These are phyloP conservation scores for Ammospiza caudacuta DNA, from an alignment of 2,113 vertebrate species.

Conservation along the genomic window DNA sequence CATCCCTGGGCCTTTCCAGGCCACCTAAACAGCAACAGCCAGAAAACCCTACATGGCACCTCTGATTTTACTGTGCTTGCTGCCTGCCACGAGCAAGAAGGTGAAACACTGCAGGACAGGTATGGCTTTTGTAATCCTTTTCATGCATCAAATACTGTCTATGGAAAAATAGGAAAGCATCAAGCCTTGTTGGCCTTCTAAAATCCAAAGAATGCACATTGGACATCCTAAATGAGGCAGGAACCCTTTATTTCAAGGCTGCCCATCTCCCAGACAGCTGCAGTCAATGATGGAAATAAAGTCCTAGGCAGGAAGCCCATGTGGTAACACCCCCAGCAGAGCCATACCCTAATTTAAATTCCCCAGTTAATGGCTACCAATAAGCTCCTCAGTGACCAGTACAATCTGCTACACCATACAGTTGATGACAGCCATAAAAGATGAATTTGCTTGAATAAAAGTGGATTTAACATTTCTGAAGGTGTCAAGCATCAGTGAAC, in stretches of 20 bases:
- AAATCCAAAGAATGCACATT: neutral
- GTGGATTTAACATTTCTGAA: neutral
- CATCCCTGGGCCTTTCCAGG: no score
- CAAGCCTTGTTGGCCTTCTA: neutral
- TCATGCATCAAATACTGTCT: neutral
- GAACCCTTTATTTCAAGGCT: neutral
- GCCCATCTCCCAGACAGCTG: neutral
- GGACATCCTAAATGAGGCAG: neutral
- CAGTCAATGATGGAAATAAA: neutral
- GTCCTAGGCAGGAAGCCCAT: neutral
- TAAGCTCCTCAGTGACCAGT: neutral
- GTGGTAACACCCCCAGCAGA: neutral
- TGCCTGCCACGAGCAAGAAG: neutral
- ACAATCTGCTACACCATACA: neutral
- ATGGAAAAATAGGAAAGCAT: neutral
- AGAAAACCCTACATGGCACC: no score
- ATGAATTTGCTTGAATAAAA: neutral
- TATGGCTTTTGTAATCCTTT: neutral
- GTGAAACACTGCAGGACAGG: neutral
- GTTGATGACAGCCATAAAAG: neutral
- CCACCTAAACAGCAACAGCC: no score
- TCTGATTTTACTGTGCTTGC: neutral
- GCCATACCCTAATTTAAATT: neutral
- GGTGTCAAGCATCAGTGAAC: neutral
- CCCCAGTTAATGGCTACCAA: neutral